Evolutionary conservation across 2,888 invertebrate genomes (phyloP), one percentile per base, ranked within the genome.

Genomic region (Argyresthia goedartella): DNA sequence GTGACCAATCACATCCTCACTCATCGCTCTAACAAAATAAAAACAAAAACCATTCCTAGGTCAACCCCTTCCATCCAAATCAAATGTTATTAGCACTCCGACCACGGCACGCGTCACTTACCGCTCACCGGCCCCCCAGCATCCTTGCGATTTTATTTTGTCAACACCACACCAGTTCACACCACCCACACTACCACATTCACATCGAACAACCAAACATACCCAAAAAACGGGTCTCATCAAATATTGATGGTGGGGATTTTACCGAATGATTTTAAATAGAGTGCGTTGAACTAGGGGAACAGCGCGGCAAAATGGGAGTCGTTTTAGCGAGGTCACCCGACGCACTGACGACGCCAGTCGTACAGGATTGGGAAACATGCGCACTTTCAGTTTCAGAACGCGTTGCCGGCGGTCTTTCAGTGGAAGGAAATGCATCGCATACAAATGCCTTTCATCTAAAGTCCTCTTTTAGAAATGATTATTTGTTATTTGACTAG

Each of bases 81-180:
- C 25, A 25, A 25, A 25, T 25, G 25, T 25, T 2, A 25, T 25
- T 25, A 25, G 25, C 25, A 25, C 39, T n/a, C 39, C 39, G 8
- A 8, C 10, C 43, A 13, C 43, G 43, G 43, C 46, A 46, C 46
- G 16, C 16, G 16, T 46, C 33, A n/a, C 7, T 34, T 8, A 35
- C 13, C n/a, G 67, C 72, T 73, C 62, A 69, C 73, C 72, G 63
- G 63, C 62, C 61, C 60, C 63, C 66, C 69, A 69, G 69, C 73
- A 69, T 71, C 69, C 61, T 58, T 62, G 61, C 59, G 61, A 62
- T 2, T 25, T 25, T 25, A 25, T 25, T 25, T 25, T 25, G 57
- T 61, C 59, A 61, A 60, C 60, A 61, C 59, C 56, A 53, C 58
- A 59, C 56, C 34, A 15, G 34, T 49, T 48, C 33, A n/a, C 13